phyloP scores from a whole-genome alignment of 2,888 invertebrate species.

The Spialia ferax region DNA sequence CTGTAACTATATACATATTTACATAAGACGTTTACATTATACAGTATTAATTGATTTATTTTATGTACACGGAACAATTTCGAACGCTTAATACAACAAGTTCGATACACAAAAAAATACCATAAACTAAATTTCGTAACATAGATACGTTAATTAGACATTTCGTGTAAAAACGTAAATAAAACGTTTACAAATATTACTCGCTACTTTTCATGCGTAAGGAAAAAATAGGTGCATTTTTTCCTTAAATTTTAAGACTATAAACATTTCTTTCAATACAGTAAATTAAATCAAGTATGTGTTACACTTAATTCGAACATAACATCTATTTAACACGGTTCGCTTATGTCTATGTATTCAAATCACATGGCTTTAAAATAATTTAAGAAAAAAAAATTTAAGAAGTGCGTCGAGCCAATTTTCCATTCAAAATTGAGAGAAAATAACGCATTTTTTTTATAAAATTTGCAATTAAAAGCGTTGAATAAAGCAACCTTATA shows the following conservation, averaged over 20 bases:
- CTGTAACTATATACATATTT: constrained; percentile 74
- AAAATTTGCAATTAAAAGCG: too few species aligned
- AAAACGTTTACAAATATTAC: not conserved
- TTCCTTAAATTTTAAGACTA: constrained; percentile 20
- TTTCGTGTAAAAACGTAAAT: constrained; percentile 6
- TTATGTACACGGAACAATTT: constrained; percentile 62
- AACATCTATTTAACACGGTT: too few species aligned
- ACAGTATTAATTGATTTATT: constrained; percentile 48
- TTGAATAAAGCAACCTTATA: too few species aligned
- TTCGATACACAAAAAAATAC: constrained; percentile 8
- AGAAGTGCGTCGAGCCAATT: too few species aligned
- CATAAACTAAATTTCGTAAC: constrained; percentile 14
- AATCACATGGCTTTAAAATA: too few species aligned
- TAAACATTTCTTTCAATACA: too few species aligned
- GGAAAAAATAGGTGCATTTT: constrained; percentile 5
- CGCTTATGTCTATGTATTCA: too few species aligned
- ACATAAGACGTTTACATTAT: constrained; percentile 59
- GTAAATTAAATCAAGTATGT: too few species aligned
- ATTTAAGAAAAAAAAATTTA: too few species aligned
- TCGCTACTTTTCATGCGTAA: not conserved
- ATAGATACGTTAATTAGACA: constrained; percentile 34
- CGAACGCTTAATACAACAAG: constrained; percentile 32
- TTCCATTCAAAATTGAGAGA: too few species aligned
- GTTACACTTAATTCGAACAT: too few species aligned
- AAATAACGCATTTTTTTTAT: too few species aligned